These are phyloP conservation scores for Calliopsis andreniformis DNA, from an alignment of 1,140 invertebrate genomes.

Conservation along the genomic window DNA sequence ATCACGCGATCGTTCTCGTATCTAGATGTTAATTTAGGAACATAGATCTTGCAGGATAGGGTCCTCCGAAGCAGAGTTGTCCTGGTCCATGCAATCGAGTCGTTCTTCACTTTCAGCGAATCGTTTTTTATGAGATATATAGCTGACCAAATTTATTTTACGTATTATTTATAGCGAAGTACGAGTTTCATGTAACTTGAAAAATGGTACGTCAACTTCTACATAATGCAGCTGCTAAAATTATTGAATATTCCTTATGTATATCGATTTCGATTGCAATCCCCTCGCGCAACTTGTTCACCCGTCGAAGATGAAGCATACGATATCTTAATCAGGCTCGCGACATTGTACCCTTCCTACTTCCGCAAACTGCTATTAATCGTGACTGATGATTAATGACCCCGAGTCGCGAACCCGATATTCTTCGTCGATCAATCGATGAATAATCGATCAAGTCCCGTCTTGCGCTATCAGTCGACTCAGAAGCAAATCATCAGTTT, in stretches of 20 bases:
- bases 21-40: conserved; percentile 40
- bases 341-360: conserved; percentile 57
- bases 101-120: background rate
- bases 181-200: too few relatives aligned
- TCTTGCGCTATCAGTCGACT: conserved; percentile 23
- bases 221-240: too few relatives aligned
- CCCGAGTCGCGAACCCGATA: conserved; percentile 56
- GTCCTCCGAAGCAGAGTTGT: background rate
- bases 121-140: conserved; percentile 2
- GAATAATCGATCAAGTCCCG: conserved; percentile 55
- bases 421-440: conserved; percentile 53
- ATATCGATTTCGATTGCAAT: conserved; percentile 54
- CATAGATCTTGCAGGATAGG: conserved; percentile 8
- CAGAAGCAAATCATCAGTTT: conserved; percentile 41
- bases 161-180: too few relatives aligned
- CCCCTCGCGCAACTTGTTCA: background rate
- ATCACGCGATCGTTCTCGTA: conserved; percentile 40
- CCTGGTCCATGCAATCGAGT: background rate
- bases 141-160: background rate
- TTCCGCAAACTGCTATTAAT: conserved; percentile 64
- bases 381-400: conserved; percentile 59
- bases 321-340: conserved; percentile 58
- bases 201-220: too few relatives aligned
- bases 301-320: background rate
- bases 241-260: too few relatives aligned